phyloP scores from a whole-genome alignment of 2,797 vertebrate genomes.

The Chelidonichthys spinosus region DNA sequence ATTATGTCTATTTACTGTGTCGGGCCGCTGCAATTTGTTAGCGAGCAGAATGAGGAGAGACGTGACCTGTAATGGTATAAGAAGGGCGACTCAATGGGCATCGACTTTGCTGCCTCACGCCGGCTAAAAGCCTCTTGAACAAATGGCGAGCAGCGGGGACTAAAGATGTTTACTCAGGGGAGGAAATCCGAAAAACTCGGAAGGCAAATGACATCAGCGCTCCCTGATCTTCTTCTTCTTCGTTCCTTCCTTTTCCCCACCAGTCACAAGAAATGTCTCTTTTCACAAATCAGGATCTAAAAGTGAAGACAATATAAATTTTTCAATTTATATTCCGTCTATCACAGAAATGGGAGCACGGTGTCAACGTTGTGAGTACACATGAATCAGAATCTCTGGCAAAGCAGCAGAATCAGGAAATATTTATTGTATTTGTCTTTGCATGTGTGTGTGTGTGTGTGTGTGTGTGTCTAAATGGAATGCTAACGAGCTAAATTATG shows the following conservation, averaged over 20 bases:
- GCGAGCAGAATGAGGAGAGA: conserved; percentile 67
- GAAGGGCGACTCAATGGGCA: conserved; percentile 63
- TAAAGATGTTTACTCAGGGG: conserved; percentile 49
- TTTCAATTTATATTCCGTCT: conserved; percentile 86
- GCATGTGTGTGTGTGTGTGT: neutral
- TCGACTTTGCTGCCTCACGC: conserved; percentile 37
- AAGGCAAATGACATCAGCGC: conserved; percentile 48
- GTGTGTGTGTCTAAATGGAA: conserved; percentile 13
- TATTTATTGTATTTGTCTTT: conserved; percentile 37
- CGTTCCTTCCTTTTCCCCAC: neutral
- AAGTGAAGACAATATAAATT: conserved; percentile 79
- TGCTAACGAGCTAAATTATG: neutral
- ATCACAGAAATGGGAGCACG: conserved; percentile 70
- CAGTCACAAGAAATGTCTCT: conserved; percentile 62
- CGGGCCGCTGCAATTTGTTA: conserved; percentile 68
- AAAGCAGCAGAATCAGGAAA: conserved; percentile 51
- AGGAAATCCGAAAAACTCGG: conserved; percentile 36
- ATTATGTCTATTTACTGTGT: conserved; percentile 73
- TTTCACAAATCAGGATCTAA: conserved; percentile 72
- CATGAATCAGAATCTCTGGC: conserved; percentile 66
- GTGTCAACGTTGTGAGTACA: conserved; percentile 64
- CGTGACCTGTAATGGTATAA: conserved; percentile 63
- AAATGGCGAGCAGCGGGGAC: conserved; percentile 44
- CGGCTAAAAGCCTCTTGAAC: conserved; percentile 49
- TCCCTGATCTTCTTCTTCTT: neutral